These are phyloP conservation scores for Ciconia boyciana DNA, from an alignment of 2,113 vertebrate species.

Conservation along the genomic window DNA sequence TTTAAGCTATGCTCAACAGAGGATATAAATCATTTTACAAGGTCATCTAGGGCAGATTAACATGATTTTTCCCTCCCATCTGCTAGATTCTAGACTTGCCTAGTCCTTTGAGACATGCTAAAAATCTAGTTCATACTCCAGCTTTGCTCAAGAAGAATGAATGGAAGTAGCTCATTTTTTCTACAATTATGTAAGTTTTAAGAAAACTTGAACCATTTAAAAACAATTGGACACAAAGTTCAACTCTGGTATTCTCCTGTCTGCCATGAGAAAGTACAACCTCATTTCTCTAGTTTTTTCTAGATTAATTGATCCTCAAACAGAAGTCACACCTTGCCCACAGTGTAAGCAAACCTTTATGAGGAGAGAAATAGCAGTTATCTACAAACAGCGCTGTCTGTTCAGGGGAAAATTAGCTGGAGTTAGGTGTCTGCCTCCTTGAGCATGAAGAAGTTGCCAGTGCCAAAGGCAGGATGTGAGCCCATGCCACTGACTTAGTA, in stretches of 20 bases:
- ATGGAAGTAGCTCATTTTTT: neutral
- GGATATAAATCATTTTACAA: neutral
- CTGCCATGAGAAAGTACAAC: neutral
- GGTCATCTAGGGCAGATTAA: neutral
- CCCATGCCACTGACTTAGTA: neutral
- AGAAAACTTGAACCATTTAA: neutral
- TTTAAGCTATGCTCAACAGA: neutral
- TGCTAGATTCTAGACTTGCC: neutral
- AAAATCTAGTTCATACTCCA: neutral
- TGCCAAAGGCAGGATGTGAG: neutral
- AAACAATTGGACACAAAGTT: neutral
- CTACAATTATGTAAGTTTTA: neutral
- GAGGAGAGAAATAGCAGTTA: neutral
- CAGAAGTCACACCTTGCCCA: neutral
- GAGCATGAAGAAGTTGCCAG: neutral
- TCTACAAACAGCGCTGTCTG: neutral
- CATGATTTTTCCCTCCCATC: neutral
- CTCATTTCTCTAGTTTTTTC: neutral
- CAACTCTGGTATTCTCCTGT: neutral
- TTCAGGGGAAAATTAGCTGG: neutral
- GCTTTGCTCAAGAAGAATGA: neutral
- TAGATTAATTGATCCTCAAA: neutral
- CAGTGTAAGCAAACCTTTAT: neutral
- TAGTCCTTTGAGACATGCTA: neutral
- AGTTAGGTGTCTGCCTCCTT: neutral